Conservation (phyloP, 2,888 invertebrate species). For the Drosophila lutescens region DNA sequence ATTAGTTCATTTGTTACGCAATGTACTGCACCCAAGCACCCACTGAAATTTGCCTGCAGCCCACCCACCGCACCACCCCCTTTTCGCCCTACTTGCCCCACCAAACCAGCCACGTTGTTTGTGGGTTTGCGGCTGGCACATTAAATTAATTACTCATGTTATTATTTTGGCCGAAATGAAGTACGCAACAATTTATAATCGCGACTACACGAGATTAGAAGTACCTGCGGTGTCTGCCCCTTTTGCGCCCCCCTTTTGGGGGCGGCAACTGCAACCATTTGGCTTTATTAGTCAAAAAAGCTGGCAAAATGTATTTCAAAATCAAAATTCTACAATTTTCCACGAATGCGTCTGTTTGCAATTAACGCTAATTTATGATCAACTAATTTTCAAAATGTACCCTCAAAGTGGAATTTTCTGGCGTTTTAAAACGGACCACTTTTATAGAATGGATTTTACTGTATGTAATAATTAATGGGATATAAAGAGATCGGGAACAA, state of each 20-base stretch:
- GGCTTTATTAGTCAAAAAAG: conserved; percentile 80
- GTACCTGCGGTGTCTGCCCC: conserved; percentile 68
- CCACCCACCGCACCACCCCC: not conserved
- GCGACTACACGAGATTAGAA: conserved; percentile 82
- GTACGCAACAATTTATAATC: conserved; percentile 83
- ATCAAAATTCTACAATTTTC: conserved; percentile 50
- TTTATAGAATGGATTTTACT: not conserved
- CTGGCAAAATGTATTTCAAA: conserved; percentile 48
- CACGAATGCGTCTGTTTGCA: conserved; percentile 60
- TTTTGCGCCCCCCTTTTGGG: not conserved
- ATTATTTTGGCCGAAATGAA: conserved; percentile 83
- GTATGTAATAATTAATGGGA: not conserved
- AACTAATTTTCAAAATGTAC: conserved; percentile 56
- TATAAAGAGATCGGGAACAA: not conserved
- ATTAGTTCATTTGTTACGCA: conserved; percentile 54
- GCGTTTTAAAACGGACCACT: not conserved
- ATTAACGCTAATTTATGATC: conserved; percentile 79
- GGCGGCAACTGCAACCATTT: conserved; percentile 55
- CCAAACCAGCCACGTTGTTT: conserved; percentile 28
- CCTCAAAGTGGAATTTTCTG: conserved; percentile 6
- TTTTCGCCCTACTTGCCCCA: conserved; percentile 17
- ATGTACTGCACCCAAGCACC: conserved; percentile 30
- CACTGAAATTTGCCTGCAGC: conserved; percentile 30
- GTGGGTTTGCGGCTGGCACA: conserved; percentile 69
- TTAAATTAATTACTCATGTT: conserved; percentile 83